Evolutionary conservation across 2,888 invertebrate genomes (phyloP).

Genomic region (Coremacera marginata): DNA sequence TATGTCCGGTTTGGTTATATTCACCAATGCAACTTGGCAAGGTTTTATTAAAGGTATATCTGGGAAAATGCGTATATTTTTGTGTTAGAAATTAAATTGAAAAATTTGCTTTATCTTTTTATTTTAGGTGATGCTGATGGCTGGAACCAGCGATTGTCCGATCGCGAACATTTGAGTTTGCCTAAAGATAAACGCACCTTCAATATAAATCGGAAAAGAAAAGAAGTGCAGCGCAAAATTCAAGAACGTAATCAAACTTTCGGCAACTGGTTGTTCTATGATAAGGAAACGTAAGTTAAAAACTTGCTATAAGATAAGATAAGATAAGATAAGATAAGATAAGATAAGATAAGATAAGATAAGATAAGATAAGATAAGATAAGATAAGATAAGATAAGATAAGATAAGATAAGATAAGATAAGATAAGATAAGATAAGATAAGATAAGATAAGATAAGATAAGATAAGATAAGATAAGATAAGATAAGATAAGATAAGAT

Average conservation of each 20-base stretch:
- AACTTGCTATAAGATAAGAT: no score
- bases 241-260: constrained; percentile 15
- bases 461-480: no score
- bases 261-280: constrained; percentile 22
- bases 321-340: no score
- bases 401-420: no score
- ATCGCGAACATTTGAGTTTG: constrained; percentile 6
- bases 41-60: constrained; percentile 17
- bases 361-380: no score
- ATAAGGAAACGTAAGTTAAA: constrained; percentile 14
- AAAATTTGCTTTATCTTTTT: background rate
- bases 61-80: background rate
- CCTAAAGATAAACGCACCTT: background rate
- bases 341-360: no score
- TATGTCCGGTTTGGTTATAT: constrained; percentile 59
- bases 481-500: no score
- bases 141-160: constrained; percentile 9
- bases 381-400: no score
- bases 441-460: no score
- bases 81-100: background rate
- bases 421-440: no score
- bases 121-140: constrained; percentile 6
- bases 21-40: constrained; percentile 50
- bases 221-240: constrained; percentile 5
- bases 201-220: background rate